Evolutionary conservation across 1,140 invertebrate genomes (phyloP), one percentile per base, ranked within the genome.

Genomic region (Drosophila sproati): DNA sequence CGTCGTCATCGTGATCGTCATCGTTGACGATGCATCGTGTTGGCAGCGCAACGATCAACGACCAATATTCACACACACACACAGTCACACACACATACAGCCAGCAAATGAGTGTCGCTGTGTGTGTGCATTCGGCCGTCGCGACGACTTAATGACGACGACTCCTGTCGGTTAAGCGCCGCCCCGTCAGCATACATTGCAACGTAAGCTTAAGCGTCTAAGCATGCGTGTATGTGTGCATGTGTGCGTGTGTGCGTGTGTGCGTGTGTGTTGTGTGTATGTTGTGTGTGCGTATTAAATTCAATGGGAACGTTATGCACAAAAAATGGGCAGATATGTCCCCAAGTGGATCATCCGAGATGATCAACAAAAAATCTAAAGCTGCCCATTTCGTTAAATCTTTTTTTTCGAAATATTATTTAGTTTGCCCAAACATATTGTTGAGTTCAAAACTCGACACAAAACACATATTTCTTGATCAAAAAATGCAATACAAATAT

Each of bases 141-240:
- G 47, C 47, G n/a, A 41, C 39, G 35, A 35, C 68, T 56, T 51
- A 55, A n/a, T 54, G 28, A 43, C 39, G 32, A 41, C 55, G 35
- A 73, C 56, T 73, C 71, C 71, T 73, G 71, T 68, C 71, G 64
- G 41, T 34, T 48, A 51, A 57, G 59, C 57, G 57, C 60, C 70
- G 62, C 54, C 62, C 54, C 34, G 43, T 71, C 60, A 64, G 68
- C 60, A 56, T 4, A 43, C 34, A 64, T 39, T 55, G 70, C 70
- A 67, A 31, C n/a, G 32, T 37, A 45, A 67, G 20, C 63, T 73
- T 67, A 37, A 52, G 39, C 28, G 29, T n/a, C 39, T 43, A 6
- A n/a, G 39, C 39, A 8, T 54, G 37, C 12, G 34, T 31, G 55
- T 57, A 8, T 10, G 12, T 41, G 43, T 10, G 60, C 12, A 6